Conservation (phyloP, 2,113 vertebrate genomes). For the Emydocephalus ijimae region DNA sequence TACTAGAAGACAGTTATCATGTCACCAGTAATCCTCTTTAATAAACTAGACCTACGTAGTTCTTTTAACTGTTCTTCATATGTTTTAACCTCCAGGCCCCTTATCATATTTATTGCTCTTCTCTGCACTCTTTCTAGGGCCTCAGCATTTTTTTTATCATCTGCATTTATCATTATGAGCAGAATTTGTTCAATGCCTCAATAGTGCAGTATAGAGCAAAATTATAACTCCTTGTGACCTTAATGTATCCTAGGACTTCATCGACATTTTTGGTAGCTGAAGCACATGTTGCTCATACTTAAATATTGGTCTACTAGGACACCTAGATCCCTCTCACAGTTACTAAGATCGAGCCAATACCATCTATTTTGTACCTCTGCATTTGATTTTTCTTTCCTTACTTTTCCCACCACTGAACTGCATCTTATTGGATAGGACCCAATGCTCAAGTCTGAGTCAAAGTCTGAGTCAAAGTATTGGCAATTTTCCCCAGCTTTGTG, state of each 20-base stretch:
- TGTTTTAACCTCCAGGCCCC: background rate
- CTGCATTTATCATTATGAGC: background rate
- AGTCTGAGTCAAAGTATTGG: too few species aligned
- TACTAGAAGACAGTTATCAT: background rate
- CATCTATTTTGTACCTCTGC: too few species aligned
- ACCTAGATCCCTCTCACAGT: too few species aligned
- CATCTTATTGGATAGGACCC: too few species aligned
- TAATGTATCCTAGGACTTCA: background rate
- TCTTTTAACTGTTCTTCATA: background rate
- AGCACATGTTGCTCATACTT: background rate
- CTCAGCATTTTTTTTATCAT: background rate
- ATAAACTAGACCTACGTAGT: background rate
- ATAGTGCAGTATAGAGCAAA: background rate
- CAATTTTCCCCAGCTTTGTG: too few species aligned
- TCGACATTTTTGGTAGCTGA: background rate
- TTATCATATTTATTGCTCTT: background rate
- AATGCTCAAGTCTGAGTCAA: too few species aligned
- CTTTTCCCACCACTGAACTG: too few species aligned
- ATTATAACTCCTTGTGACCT: background rate
- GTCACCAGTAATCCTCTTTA: too few species aligned
- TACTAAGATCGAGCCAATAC: too few species aligned
- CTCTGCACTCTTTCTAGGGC: background rate
- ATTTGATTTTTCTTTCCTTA: too few species aligned
- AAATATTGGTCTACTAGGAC: too few species aligned
- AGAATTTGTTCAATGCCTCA: background rate